Conservation (phyloP, 2,888 invertebrate genomes). For the Xanthorhoe designata region DNA sequence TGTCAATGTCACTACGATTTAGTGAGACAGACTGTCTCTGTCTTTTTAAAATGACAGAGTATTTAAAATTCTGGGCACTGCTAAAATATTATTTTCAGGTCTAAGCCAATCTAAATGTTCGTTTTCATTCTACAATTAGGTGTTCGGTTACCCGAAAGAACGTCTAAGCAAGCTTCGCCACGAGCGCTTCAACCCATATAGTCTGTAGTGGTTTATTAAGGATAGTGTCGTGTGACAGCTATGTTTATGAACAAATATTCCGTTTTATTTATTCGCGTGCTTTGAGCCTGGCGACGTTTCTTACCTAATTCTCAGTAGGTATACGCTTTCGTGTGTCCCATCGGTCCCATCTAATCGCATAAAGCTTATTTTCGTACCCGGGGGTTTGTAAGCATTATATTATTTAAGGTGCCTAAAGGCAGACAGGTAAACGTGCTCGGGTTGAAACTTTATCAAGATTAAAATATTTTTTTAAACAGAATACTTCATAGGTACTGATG, state of each 20-base stretch:
- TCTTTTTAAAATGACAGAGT: no score
- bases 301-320: constrained; percentile 31
- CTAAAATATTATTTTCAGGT: no score
- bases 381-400: constrained; percentile 51
- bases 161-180: no score
- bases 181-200: no score
- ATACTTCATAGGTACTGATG: background rate
- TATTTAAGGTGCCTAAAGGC: constrained; percentile 53
- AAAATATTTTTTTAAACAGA: background rate
- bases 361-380: constrained; percentile 62
- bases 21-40: no score
- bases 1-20: no score
- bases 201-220: no score
- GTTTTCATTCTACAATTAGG: no score
- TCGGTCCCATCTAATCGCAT: constrained; percentile 64
- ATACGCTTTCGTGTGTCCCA: constrained; percentile 50
- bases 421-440: constrained; percentile 33
- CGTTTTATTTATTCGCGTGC: constrained; percentile 1
- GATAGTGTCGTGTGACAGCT: background rate
- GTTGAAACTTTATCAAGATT: constrained; percentile 25
- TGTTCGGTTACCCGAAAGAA: no score
- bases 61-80: no score
- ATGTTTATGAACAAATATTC: background rate
- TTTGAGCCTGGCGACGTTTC: constrained; percentile 6
- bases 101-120: no score